These are phyloP conservation scores for Cinclus mexicanus DNA, from an alignment of 2,113 vertebrate species.

Conservation along the genomic window DNA sequence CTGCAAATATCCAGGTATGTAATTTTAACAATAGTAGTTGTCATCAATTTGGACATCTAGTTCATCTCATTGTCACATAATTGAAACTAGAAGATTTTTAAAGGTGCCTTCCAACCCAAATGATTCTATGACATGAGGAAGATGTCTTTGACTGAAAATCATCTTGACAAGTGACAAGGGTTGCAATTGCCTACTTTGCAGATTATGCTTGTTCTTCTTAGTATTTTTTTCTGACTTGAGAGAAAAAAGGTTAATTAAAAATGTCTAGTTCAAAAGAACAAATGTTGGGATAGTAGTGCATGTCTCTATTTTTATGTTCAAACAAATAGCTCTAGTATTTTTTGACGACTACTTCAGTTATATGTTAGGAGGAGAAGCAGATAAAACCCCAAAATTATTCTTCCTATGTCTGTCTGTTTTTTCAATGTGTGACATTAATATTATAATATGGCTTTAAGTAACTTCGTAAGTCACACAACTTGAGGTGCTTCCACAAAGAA, in stretches of 20 bases:
- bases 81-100: not conserved
- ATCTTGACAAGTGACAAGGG: not conserved
- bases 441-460: not conserved
- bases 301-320: not conserved
- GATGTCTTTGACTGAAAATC: not conserved
- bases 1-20: not conserved
- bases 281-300: not conserved
- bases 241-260: not conserved
- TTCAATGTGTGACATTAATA: not conserved
- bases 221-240: not conserved
- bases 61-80: not conserved
- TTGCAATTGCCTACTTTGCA: not conserved
- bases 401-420: not conserved
- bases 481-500: not conserved
- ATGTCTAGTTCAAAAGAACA: not conserved
- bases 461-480: not conserved
- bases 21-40: not conserved
- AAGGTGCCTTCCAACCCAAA: not conserved
- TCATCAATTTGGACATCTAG: not conserved
- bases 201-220: not conserved
- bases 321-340: not conserved
- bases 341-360: not conserved
- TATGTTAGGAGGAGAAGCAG: not conserved
- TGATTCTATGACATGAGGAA: not conserved
- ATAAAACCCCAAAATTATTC: not conserved